Evolutionary conservation across 2,797 vertebrate genomes (phyloP).

Genomic region (Alcedo quadribrachys): DNA sequence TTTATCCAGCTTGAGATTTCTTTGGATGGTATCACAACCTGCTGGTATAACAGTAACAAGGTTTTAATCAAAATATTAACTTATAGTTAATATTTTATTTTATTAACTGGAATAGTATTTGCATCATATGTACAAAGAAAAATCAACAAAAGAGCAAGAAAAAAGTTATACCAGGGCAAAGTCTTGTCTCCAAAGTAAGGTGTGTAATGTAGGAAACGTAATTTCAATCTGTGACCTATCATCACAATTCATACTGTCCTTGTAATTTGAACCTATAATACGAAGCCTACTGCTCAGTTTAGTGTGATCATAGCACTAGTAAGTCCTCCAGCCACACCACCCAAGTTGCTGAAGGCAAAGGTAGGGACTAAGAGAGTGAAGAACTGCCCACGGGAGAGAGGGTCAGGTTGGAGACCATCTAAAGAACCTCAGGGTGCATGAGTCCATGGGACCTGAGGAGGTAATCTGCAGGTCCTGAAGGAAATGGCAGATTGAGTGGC

Average conservation of each 20-base stretch:
- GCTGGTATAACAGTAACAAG: background rate
- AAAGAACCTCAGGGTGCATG: no score
- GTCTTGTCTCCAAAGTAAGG: background rate
- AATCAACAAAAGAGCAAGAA: background rate
- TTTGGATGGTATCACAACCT: background rate
- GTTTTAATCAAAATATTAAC: background rate
- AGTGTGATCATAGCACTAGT: background rate
- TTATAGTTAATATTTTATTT: no score
- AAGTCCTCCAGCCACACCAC: background rate
- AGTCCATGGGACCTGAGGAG: background rate
- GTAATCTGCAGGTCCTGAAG: background rate
- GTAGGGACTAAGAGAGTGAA: background rate
- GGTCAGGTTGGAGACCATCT: background rate
- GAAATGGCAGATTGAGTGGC: background rate
- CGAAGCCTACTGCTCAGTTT: background rate
- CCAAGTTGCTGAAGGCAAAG: background rate
- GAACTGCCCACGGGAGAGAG: background rate
- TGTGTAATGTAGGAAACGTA: background rate
- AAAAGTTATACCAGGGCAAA: background rate
- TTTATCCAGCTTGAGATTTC: background rate
- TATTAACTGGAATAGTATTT: background rate
- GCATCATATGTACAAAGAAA: background rate
- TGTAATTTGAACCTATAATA: background rate
- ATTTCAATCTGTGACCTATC: background rate
- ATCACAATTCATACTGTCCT: background rate